Conservation (phyloP, 2,888 invertebrate species). For the Euplexia lucipara region DNA sequence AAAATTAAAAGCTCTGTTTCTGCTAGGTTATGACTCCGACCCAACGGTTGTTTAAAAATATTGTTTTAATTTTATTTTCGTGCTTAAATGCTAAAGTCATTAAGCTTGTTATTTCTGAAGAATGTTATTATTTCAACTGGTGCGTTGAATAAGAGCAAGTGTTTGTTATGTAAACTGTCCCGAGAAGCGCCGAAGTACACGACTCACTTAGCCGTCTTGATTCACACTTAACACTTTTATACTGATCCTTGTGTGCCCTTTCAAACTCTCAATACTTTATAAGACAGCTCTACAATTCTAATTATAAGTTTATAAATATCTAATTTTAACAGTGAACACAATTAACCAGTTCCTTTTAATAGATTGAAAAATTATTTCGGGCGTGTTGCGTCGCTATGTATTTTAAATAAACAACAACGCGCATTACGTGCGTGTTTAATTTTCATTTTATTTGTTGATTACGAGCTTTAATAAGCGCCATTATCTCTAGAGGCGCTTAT, state of each 20-base stretch:
- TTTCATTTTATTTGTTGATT: constrained; percentile 35
- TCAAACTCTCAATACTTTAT: neutral
- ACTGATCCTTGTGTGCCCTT: constrained; percentile 1
- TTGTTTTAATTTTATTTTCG: constrained; percentile 2
- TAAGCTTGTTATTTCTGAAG: constrained; percentile 10
- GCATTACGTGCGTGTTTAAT: constrained; percentile 22
- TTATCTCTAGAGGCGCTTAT: constrained; percentile 9
- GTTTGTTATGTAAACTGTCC: constrained; percentile 36
- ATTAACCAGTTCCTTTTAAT: constrained; percentile 24
- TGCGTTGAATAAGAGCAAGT: constrained; percentile 21
- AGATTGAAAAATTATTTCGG: constrained; percentile 28
- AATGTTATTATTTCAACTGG: constrained; percentile 23
- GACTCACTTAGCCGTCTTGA: neutral
- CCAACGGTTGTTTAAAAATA: constrained; percentile 17
- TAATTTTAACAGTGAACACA: constrained; percentile 31
- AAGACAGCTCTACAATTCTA: neutral
- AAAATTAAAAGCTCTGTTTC: constrained; percentile 13
- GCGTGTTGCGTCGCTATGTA: constrained; percentile 18
- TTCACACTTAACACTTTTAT: constrained; percentile 5
- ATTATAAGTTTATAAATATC: constrained; percentile 5
- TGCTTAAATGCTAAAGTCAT: constrained; percentile 12
- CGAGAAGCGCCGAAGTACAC: constrained; percentile 6
- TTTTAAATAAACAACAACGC: constrained; percentile 29
- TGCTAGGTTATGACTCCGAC: constrained; percentile 3
- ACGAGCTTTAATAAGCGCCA: constrained; percentile 24